Base-by-base conservation (phyloP, 2,113 vertebrate genomes). In the Larimichthys crocea region DNA sequence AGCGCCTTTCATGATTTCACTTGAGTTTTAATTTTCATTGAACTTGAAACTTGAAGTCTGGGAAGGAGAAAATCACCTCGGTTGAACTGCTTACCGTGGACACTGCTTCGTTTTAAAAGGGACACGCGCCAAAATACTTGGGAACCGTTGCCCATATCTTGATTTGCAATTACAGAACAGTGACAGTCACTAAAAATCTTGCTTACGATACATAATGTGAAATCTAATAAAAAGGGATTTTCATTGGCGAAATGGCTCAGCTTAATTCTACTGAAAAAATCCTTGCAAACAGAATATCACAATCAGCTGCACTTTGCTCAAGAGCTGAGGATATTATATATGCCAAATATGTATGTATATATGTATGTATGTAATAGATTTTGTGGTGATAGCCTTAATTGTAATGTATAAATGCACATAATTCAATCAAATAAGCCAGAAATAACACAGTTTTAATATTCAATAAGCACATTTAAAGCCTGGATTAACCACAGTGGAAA, bases 401-500 rank as follows among this genome's bases (percentile, higher is more conserved):
- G 31, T 11, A 5, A 15, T 24, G 11, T n/a, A 56, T 5, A 22
- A 10, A 79, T 6, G 3, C 10, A 12, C 11, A 55, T 29, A 17
- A 50, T 83, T 61, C 67, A 19, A 26, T 65, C 29, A 50, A 52
- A 72, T 14, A 42, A 40, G 31, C 4, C 63, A 48, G 69, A 78
- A 69, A 79, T 20, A 52, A 31, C 73, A 49, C 48, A 9, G 55
- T 53, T 61, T 56, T 1, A 79, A 53, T 79, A 8, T 57, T 72
- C 60, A 48, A 65, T 42, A 19, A 74, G 64, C 5, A 14, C 24
- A 50, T 65, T 59, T 6, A 74, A 46, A 57, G 59, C 40, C 44
- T 52, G 48, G 52, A 29, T 71, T 79, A n/a, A 74, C 64, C 68
- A 63, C 60, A 73, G 62, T 22, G 56, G 26, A 20, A n/a, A 26